These are phyloP conservation scores for Poecilia gillii DNA, from an alignment of 2,797 vertebrate species.

Conservation along the genomic window DNA sequence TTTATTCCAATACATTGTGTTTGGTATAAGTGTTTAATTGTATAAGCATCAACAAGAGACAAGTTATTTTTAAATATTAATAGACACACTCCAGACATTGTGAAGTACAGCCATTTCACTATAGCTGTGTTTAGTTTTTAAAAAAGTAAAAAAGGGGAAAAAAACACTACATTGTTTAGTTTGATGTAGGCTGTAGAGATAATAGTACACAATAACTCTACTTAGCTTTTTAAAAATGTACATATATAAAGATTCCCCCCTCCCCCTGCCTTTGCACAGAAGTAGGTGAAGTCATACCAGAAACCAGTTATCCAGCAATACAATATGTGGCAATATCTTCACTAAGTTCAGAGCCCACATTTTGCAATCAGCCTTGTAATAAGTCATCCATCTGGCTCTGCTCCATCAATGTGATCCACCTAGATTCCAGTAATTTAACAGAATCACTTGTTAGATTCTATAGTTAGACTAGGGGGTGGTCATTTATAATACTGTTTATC, in stretches of 20 bases:
- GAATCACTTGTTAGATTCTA: background rate
- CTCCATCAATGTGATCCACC: background rate
- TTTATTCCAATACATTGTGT: background rate
- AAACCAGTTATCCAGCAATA: conserved; percentile 1
- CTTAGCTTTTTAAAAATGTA: background rate
- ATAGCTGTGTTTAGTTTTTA: background rate
- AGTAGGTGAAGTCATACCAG: background rate
- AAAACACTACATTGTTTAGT: background rate
- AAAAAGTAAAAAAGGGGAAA: background rate
- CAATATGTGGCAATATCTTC: background rate
- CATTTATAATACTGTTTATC: too few species aligned
- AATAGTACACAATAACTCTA: background rate
- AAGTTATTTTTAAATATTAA: background rate
- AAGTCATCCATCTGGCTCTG: conserved; percentile 1
- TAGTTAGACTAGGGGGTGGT: too few species aligned
- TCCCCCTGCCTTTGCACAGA: background rate
- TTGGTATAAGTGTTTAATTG: background rate
- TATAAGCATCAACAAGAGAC: background rate
- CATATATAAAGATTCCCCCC: background rate
- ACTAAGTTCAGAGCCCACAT: background rate
- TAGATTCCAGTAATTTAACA: background rate
- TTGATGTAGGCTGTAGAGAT: background rate
- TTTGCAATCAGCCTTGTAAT: conserved; percentile 9
- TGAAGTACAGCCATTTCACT: background rate
- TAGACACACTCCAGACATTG: background rate